A percentile compares a stretch with the other conserved stretches of the same genome.
phyloP scores from a whole-genome alignment of 1,140 invertebrate species.

The Oppia nitens region DNA sequence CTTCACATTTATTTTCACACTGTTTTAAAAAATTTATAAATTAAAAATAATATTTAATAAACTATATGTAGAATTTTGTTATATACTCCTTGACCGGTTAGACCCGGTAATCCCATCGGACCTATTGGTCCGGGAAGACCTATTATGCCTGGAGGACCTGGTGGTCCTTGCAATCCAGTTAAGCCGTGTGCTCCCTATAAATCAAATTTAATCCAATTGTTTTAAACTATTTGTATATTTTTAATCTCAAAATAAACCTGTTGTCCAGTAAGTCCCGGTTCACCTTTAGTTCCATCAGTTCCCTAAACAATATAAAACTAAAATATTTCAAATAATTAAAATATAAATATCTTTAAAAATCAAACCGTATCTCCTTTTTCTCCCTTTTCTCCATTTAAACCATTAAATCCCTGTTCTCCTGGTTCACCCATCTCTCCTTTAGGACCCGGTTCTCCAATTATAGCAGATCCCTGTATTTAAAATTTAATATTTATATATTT shows the following conservation, averaged over 20 bases:
- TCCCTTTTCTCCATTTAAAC: constrained; percentile 37
- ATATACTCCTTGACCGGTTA: constrained; percentile 13
- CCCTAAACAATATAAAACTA: no score
- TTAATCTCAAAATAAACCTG: not conserved
- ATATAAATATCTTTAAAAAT: no score
- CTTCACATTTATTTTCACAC: not conserved
- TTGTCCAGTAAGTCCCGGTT: constrained; percentile 1
- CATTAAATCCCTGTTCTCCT: constrained; percentile 29
- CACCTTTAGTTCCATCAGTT: constrained; percentile 7
- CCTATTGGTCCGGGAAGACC: constrained; percentile 35
- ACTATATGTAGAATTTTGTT: not conserved
- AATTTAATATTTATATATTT: not conserved
- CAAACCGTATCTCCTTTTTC: constrained; percentile 19
- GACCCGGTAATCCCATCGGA: constrained; percentile 18
- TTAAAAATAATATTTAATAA: not conserved
- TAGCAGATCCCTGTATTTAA: constrained; percentile 20
- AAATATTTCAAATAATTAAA: no score
- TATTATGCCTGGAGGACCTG: constrained; percentile 1
- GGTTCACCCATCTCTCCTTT: constrained; percentile 28
- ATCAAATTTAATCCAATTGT: constrained; percentile 31
- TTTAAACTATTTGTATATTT: constrained; percentile 5
- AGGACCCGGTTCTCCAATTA: constrained; percentile 24
- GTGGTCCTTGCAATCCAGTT: constrained; percentile 35
- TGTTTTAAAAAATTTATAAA: not conserved
- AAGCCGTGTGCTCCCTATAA: constrained; percentile 40